Conservation (phyloP, 2,888 invertebrate species). For the Miltochrista miniata region DNA sequence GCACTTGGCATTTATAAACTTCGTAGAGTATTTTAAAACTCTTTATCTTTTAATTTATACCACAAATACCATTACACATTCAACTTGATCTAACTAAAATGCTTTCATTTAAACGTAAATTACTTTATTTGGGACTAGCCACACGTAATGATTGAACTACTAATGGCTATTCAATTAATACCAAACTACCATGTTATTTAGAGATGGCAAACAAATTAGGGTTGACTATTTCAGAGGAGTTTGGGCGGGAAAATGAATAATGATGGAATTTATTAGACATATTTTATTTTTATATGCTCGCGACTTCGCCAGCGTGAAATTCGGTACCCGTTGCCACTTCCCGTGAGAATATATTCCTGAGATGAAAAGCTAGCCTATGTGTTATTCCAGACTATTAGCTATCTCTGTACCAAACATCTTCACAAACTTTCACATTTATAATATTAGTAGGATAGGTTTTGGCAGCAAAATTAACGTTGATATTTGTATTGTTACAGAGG, state of each 20-base stretch:
- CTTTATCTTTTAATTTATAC: background rate
- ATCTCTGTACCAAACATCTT: too few species aligned
- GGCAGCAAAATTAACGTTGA: background rate
- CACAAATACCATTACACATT: background rate
- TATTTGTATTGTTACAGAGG: slow-evolving; percentile 58
- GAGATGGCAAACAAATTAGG: background rate
- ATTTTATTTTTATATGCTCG: too few species aligned
- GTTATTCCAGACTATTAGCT: too few species aligned
- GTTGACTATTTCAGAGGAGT: slow-evolving; percentile 2
- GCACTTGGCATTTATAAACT: too few species aligned
- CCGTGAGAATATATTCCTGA: too few species aligned
- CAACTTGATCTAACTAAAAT: slow-evolving; percentile 17
- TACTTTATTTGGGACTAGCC: slow-evolving; percentile 10
- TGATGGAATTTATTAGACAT: too few species aligned
- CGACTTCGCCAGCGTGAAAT: too few species aligned
- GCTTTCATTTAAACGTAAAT: slow-evolving; percentile 22
- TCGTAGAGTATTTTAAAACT: background rate
- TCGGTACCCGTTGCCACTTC: too few species aligned
- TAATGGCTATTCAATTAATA: slow-evolving; percentile 8
- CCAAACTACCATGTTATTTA: background rate
- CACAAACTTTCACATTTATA: too few species aligned
- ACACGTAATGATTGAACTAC: background rate
- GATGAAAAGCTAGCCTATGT: too few species aligned
- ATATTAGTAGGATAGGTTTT: too few species aligned
- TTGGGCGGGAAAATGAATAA: too few species aligned